phyloP scores from a whole-genome alignment of 2,113 vertebrate genomes.

The Psittacus erithacus region DNA sequence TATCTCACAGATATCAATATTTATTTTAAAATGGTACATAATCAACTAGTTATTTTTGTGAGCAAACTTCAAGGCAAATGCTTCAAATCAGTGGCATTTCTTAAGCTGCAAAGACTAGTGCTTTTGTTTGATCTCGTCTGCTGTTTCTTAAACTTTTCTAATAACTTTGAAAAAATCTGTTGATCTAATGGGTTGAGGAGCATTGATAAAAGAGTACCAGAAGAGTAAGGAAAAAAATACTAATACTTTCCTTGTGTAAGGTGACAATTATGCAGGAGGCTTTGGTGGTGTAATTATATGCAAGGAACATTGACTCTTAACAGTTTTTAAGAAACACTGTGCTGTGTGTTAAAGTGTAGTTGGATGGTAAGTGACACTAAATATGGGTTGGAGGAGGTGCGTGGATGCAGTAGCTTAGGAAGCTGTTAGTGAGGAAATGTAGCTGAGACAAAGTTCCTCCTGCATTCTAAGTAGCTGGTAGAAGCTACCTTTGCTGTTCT shows the following conservation, averaged over 20 bases:
- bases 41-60: not conserved
- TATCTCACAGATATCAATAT: not conserved
- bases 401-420: not conserved
- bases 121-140: not conserved
- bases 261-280: not conserved
- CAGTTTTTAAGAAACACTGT: not conserved
- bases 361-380: fast-evolving
- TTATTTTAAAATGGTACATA: not conserved
- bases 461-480: not conserved
- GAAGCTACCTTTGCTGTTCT: not conserved
- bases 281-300: not conserved
- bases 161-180: not conserved
- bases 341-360: not conserved
- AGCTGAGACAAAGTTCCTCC: not conserved
- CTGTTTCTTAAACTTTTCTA: not conserved
- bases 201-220: no score
- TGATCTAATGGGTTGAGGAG: not conserved
- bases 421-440: not conserved
- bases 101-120: not conserved
- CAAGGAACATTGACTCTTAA: not conserved
- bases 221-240: not conserved
- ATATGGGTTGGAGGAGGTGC: no score
- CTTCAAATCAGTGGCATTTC: not conserved
- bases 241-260: not conserved
- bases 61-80: not conserved